Evolutionary conservation across 2,797 vertebrate genomes (phyloP), one percentile per base, ranked within the genome.

Genomic region (Anolis apletophallus): DNA sequence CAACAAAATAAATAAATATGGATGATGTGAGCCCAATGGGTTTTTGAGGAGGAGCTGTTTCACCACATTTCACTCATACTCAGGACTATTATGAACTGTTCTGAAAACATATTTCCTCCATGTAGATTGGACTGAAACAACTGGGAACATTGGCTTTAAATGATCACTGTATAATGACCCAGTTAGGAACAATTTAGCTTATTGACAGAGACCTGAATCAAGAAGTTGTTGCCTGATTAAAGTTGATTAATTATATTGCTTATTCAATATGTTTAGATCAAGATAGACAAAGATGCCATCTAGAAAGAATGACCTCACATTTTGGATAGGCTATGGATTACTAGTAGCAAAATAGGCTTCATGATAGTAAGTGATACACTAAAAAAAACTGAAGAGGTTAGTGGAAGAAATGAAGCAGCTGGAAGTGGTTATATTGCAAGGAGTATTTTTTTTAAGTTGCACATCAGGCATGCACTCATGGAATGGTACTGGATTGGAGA

Each of bases 181-280:
- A 79, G 85, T 90, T 88, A 93, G 87, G 91, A 92, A 88, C 80
- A 86, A 89, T 89, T 91, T 93, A 89, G 85, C 85, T 89, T 94
- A 93, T 92, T 93, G 90, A 94, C 7, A 94, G 90, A 94, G 90
- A 94, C 93, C 93, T 94, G 94, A 91, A 90, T 54, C 73, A 88
- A 79, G 90, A 89, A 67, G 50, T 57, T 80, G 57, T 83, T 93
- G 85, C 80, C 88, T 93, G 85, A 91, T 91, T 73, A 91, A 87
- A 68, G 76, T 61, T 93, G 88, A 87, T 86, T 61, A 29, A 46
- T 64, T 36, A 77, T 94, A 95, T 95, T 95, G 94, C 93, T 94
- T 91, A 90, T 59, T 93, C 90, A 90, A 46, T 90, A 90, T 87
- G 12, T 52, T 74, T n/a, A 21, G 14, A 52, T 85, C 61, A 34